Conservation (phyloP, 2,113 vertebrate genomes). For the Fulmarus glacialis region DNA sequence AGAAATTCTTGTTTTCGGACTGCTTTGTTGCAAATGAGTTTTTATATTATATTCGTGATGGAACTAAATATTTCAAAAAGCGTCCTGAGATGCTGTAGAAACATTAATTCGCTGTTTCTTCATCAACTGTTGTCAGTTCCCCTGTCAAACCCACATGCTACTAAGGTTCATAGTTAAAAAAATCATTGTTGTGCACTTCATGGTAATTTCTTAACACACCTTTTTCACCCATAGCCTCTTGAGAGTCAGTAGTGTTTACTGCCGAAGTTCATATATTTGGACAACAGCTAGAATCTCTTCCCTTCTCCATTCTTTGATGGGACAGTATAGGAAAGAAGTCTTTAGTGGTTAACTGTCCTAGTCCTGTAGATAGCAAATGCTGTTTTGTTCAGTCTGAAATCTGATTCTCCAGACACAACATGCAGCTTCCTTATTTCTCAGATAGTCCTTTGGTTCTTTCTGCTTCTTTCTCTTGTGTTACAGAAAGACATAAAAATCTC, state of each 20-base stretch:
- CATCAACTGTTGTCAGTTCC: neutral
- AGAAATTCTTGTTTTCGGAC: neutral
- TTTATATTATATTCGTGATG: neutral
- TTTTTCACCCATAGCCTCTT: neutral
- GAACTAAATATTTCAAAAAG: neutral
- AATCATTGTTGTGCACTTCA: neutral
- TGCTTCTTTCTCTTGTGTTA: neutral
- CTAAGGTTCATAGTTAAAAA: neutral
- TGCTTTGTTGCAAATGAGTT: neutral
- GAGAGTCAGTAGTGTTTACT: neutral
- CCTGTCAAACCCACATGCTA: neutral
- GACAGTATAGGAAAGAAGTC: neutral
- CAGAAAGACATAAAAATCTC: neutral
- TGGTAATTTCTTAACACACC: neutral
- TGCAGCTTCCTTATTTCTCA: neutral
- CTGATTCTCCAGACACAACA: neutral
- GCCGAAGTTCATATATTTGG: neutral
- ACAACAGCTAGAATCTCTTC: neutral
- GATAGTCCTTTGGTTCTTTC: neutral
- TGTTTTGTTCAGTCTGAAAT: neutral
- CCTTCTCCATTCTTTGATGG: neutral
- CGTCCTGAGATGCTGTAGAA: neutral
- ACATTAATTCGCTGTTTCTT: neutral
- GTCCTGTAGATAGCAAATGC: neutral
- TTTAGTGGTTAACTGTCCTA: neutral